Percentiles rank a stretch among this genome's conserved stretches.
These are phyloP conservation scores for Microctenopoma stevenorrisi DNA, from an alignment of 2,797 vertebrate genomes.

Conservation along the genomic window DNA sequence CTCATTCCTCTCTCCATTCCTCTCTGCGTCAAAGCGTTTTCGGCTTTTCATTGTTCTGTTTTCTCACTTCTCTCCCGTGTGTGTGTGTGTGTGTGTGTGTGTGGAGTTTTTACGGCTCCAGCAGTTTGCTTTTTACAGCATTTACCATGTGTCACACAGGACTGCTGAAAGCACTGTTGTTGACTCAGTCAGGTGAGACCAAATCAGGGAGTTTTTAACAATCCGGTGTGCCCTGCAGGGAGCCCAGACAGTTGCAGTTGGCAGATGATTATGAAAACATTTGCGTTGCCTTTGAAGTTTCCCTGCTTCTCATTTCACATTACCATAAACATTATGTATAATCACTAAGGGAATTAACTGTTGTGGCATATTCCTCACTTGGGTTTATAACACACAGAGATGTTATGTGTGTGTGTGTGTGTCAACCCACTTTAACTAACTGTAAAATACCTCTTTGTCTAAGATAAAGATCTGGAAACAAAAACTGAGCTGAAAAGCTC, in stretches of 20 bases:
- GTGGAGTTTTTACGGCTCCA: slow-evolving; percentile 43
- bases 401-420: slow-evolving; percentile 25
- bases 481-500: slow-evolving; percentile 51
- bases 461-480: slow-evolving; percentile 74
- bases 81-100: background rate
- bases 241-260: slow-evolving; percentile 70
- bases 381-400: background rate
- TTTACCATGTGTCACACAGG: slow-evolving; percentile 62
- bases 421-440: slow-evolving; percentile 50
- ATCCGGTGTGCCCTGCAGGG: slow-evolving; percentile 53
- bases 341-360: slow-evolving; percentile 4
- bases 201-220: slow-evolving; percentile 63
- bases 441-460: slow-evolving; percentile 77
- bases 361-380: slow-evolving; percentile 5
- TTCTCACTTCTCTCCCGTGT: background rate
- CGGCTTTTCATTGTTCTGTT: slow-evolving; percentile 6
- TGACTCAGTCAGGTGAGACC: slow-evolving; percentile 69
- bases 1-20: background rate
- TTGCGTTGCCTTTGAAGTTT: slow-evolving; percentile 68
- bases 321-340: slow-evolving; percentile 19
- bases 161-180: slow-evolving; percentile 65
- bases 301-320: slow-evolving; percentile 32
- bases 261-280: slow-evolving; percentile 60
- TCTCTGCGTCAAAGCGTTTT: background rate
- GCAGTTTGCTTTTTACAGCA: slow-evolving; percentile 59